Evolutionary conservation across 2,113 vertebrate genomes (phyloP), one percentile per base, ranked within the genome.

Genomic region (Limanda limanda): DNA sequence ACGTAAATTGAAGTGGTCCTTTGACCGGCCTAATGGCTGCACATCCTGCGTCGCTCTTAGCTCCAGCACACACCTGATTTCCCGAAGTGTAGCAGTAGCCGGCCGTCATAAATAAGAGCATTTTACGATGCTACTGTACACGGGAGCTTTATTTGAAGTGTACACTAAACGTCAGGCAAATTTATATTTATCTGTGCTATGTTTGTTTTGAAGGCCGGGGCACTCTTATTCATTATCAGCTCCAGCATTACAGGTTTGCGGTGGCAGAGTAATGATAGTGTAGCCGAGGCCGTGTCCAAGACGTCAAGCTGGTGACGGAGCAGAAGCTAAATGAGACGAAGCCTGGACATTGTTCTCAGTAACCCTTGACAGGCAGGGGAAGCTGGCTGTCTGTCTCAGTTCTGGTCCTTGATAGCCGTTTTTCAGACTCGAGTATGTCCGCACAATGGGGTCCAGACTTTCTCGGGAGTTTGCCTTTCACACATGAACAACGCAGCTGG

Each of bases 1-100:
- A 86, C 88, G 89, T 92, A 91, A 91, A 92, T 93, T 82, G 78
- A 83, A 67, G 81, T 27, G 6, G 64, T 77, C 86, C 83, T 91
- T 90, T 89, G 80, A 90, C 87, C 83, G 3, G 60, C 11, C 66
- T 91, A 85, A 90, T 84, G 83, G 62, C 27, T 21, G 14, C 76
- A 45, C 65, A n/a, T 37, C 58, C 60, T 35, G 24, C 23, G 63
- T 25, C 42, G 62, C 82, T 84, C 83, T 82, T 52, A 76, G 82
- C 78, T 62, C 24, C 71, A 71, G 54, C 66, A 61, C 66, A 48
- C 81, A 67, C 78, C 85, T 79, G 66, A 81, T 84, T 63, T 78
- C 45, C 45, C 68, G 60, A 81, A 40, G 45, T n/a, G 45, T 67
- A 76, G 58, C 48, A 25, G 66, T 24, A 54, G 78, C 83, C 24